These are phyloP conservation scores for Drosophila eohydei DNA, from an alignment of 2,888 invertebrate genomes.

Conservation along the genomic window DNA sequence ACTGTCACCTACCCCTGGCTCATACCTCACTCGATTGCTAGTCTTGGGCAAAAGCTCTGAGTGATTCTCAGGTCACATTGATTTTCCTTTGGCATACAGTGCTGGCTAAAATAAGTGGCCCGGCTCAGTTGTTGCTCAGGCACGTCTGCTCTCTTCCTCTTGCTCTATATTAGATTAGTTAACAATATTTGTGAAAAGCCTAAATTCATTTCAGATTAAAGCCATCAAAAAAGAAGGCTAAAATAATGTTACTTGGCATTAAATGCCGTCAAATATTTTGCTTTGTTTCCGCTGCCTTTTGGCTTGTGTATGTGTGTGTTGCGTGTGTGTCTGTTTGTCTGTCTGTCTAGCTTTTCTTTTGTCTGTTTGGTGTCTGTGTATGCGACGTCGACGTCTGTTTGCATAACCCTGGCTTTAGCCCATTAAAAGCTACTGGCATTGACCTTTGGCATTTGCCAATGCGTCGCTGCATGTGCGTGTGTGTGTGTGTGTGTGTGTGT, in stretches of 20 bases:
- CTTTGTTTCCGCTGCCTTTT: neutral
- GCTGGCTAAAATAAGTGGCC: slow-evolving; percentile 1
- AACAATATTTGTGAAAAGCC: no score
- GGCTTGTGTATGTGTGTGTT: neutral
- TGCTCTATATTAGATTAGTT: no score
- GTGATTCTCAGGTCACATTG: neutral
- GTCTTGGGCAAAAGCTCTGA: no score
- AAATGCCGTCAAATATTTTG: slow-evolving; percentile 4
- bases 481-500: slow-evolving; percentile 1
- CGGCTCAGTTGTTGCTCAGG: neutral
- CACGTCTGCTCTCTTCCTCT: no score
- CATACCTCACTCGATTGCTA: slow-evolving; percentile 15
- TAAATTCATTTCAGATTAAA: neutral
- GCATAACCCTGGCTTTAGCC: slow-evolving; percentile 61
- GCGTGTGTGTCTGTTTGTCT: slow-evolving; percentile 15
- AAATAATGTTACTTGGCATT: slow-evolving; percentile 4
- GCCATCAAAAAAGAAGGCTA: neutral
- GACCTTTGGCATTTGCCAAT: slow-evolving; percentile 71
- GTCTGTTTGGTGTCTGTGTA: slow-evolving; percentile 5
- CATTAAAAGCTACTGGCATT: slow-evolving; percentile 54
- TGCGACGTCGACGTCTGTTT: slow-evolving; percentile 31
- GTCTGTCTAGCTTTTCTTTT: slow-evolving; percentile 15
- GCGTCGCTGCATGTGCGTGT: slow-evolving; percentile 21
- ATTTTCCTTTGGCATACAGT: neutral
- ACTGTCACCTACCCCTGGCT: neutral